These are phyloP conservation scores for Thymelicus acteon DNA, from an alignment of 2,888 invertebrate genomes.

Conservation along the genomic window DNA sequence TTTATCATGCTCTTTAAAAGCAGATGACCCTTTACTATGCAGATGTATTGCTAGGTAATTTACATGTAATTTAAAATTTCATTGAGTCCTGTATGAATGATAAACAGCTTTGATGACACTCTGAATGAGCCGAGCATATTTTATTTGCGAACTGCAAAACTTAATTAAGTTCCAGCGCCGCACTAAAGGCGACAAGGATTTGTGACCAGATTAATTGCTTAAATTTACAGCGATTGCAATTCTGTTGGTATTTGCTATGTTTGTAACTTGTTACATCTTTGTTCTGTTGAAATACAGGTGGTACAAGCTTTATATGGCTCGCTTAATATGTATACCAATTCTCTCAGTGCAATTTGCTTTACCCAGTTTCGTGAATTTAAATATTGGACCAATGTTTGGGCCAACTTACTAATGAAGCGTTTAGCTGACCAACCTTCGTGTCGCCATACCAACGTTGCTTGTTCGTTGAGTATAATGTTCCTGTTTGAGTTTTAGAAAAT, in stretches of 20 bases:
- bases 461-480: no score
- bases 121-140: constrained; percentile 25
- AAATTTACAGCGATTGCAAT: constrained; percentile 25
- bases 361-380: no score
- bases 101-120: constrained; percentile 26
- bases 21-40: constrained; percentile 9
- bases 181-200: constrained; percentile 27
- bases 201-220: constrained; percentile 27
- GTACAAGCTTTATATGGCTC: not conserved
- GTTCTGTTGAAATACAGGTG: not conserved
- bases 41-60: constrained; percentile 14
- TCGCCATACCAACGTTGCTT: no score
- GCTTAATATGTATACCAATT: not conserved
- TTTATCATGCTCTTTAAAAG: not conserved
- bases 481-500: no score
- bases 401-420: no score
- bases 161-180: constrained; percentile 28
- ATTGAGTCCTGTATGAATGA: constrained; percentile 15
- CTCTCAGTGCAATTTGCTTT: no score
- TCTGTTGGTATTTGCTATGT: constrained; percentile 5
- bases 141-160: constrained; percentile 19
- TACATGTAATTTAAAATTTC: constrained; percentile 26
- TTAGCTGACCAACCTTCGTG: no score
- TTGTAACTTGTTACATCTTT: constrained; percentile 1
- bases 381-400: no score